Evolutionary conservation across 2,797 vertebrate genomes (phyloP), one percentile per base, ranked within the genome.

Genomic region (Melanotaenia parkinsoni): DNA sequence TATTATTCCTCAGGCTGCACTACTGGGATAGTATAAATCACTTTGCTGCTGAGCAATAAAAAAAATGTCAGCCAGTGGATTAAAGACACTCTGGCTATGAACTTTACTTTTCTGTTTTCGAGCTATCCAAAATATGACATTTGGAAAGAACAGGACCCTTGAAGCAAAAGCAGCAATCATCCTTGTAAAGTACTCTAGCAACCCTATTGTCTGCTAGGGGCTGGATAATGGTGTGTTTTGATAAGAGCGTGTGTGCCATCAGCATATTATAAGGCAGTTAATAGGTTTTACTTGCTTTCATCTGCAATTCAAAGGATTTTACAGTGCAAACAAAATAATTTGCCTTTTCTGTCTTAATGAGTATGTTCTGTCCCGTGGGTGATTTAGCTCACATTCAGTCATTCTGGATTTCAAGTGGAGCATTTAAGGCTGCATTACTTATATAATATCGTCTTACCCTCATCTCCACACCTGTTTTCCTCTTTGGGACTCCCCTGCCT

Each of bases 21-120:
- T 70, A 62, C 47, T 50, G 80, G 89, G 83, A 83, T 22, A 7
- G 74, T 76, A 88, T 93, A 94, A 94, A 93, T 94, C 92, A 93
- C 87, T 86, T 88, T 81, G 69, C 70, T 71, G 79, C 86, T 72
- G 67, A 86, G 86, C 87, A 91, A 93, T 90, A 93, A 91, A 71
- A 70, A 92, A 85, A 92, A 91, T 75, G 91, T 89, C 93, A 92
- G 66, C 57, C 70, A 63, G 51, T 74, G 86, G 86, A 93, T 93
- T 94, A 91, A 94, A 92, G 77, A 87, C 79, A 81, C 64, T 85
- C 77, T 59, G 60, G 71, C 77, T 66, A 58, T 91, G 82, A 89
- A 90, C 81, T 86, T 91, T 84, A 86, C 76, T 85, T 80, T 76
- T 79, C 74, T 85, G 61, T 65, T 79, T 67, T 77, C 43, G 43